Conservation (phyloP, 2,113 vertebrate genomes). For the Ovis canadensis region DNA sequence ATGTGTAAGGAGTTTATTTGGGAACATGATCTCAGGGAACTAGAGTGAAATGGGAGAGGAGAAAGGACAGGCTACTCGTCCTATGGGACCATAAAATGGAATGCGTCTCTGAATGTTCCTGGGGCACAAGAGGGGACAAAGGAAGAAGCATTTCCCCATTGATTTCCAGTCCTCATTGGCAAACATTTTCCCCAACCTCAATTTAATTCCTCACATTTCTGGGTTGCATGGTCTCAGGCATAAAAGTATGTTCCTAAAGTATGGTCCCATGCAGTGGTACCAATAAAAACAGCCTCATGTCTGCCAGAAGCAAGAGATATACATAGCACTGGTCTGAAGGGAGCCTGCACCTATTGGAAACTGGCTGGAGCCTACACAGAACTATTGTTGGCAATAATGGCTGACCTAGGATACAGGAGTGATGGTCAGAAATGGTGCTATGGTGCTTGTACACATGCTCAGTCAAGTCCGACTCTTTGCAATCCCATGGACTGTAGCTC, state of each 20-base stretch:
- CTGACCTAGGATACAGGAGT: background rate
- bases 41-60: background rate
- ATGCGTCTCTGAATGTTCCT: background rate
- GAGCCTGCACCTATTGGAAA: background rate
- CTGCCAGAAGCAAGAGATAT: background rate
- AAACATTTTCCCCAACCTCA: background rate
- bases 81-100: background rate
- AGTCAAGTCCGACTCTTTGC: background rate
- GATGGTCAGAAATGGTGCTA: background rate
- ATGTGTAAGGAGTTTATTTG: background rate
- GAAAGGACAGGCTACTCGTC: background rate
- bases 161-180: background rate
- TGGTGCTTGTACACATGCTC: background rate
- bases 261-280: background rate
- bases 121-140: background rate
- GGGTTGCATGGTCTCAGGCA: background rate
- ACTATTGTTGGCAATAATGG: background rate
- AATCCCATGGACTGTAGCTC: background rate
- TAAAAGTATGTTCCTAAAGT: background rate
- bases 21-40: background rate
- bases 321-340: background rate
- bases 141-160: background rate
- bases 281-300: background rate
- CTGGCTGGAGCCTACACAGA: background rate
- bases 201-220: background rate